Evolutionary conservation across 1,140 invertebrate genomes (phyloP).

Genomic region (Drosophila pectinifera): DNA sequence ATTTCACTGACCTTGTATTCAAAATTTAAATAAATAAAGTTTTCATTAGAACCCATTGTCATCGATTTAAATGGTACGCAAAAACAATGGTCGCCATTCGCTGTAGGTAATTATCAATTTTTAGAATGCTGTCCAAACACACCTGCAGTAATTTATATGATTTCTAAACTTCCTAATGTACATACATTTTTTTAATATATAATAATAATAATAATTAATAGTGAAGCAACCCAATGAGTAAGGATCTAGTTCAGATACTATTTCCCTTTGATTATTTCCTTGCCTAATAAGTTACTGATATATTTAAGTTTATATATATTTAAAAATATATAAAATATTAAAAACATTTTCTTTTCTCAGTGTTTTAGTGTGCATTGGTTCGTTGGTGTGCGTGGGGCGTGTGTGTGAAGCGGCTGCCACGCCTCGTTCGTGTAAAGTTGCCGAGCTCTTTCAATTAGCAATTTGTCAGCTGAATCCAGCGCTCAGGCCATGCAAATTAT

Average conservation of each 20-base stretch:
- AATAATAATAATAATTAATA: too few species aligned
- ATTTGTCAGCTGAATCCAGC: constrained; percentile 70
- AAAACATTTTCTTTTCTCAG: not conserved
- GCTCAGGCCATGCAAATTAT: constrained; percentile 63
- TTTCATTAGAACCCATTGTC: too few species aligned
- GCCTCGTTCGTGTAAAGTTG: constrained; percentile 56
- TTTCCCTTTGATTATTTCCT: too few species aligned
- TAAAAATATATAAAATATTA: not conserved
- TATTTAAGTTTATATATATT: not conserved
- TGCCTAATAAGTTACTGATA: not conserved
- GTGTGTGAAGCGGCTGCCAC: constrained; percentile 34
- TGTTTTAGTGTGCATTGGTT: constrained; percentile 12
- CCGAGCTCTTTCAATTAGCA: constrained; percentile 75
- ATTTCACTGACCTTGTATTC: not conserved
- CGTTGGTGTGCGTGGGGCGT: constrained; percentile 6
- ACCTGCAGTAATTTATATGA: too few species aligned
- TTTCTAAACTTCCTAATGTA: too few species aligned
- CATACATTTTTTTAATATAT: too few species aligned
- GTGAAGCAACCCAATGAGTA: too few species aligned
- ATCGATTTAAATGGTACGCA: too few species aligned
- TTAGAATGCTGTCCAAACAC: too few species aligned
- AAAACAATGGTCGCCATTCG: too few species aligned
- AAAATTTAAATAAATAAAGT: too few species aligned
- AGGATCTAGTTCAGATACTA: not conserved
- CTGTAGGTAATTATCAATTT: too few species aligned